phyloP scores from a whole-genome alignment of 2,888 invertebrate species.

The Amiota mariae region DNA sequence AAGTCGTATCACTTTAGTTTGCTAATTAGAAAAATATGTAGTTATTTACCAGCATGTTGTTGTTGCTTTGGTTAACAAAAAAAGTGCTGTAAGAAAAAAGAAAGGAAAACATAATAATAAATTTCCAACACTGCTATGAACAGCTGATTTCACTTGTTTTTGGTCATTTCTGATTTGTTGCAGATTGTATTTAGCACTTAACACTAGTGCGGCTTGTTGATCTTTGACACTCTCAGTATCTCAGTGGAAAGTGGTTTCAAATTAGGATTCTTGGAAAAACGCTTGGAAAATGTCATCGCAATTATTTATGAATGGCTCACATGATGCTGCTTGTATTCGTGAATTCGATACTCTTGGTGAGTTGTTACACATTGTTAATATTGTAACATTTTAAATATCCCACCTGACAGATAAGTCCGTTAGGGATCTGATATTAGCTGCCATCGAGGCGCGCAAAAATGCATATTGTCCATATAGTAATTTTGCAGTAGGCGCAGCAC shows the following conservation, averaged over 20 bases:
- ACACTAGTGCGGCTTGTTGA: neutral
- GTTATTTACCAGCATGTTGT: too few species aligned
- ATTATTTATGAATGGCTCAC: constrained; percentile 63
- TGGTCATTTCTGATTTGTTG: neutral
- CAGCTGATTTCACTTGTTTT: neutral
- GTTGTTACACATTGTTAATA: neutral
- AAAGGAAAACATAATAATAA: too few species aligned
- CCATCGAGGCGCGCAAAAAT: constrained; percentile 78
- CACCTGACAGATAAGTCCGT: constrained; percentile 76
- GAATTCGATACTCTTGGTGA: constrained; percentile 63
- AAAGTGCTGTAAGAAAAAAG: too few species aligned
- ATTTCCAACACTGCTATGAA: neutral
- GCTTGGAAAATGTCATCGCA: constrained; percentile 40
- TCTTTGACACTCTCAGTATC: neutral
- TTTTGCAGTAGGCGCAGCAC: constrained; percentile 90
- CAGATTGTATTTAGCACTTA: neutral
- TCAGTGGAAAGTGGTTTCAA: neutral
- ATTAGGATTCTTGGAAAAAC: neutral
- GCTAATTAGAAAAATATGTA: too few species aligned
- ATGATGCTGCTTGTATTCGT: constrained; percentile 60
- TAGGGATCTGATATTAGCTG: constrained; percentile 79
- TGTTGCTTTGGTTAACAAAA: too few species aligned
- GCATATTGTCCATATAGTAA: constrained; percentile 91
- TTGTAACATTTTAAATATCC: constrained; percentile 1
- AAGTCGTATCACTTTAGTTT: too few species aligned